These are phyloP conservation scores for Pyrrhosoma nymphula DNA, from an alignment of 2,888 invertebrate species.

Conservation along the genomic window DNA sequence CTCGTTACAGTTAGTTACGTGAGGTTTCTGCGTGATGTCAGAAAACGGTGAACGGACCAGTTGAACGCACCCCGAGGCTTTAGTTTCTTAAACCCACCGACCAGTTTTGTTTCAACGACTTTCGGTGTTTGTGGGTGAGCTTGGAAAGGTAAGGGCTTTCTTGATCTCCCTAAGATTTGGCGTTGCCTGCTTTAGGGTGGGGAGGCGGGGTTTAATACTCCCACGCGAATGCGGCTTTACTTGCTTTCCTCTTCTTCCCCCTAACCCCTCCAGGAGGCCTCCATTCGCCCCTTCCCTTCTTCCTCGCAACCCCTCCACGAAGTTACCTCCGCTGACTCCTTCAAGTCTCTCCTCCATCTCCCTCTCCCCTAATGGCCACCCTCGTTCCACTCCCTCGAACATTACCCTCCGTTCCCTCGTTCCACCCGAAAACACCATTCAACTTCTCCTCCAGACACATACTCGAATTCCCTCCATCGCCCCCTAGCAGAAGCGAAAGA, in stretches of 20 bases:
- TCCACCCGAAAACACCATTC: background rate
- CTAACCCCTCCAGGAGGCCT: background rate
- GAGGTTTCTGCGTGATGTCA: background rate
- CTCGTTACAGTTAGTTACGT: background rate
- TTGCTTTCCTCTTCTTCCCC: background rate
- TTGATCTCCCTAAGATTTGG: constrained; percentile 29
- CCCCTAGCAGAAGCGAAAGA: background rate
- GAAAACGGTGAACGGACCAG: background rate
- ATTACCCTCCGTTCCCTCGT: too few relatives aligned
- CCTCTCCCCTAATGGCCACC: background rate
- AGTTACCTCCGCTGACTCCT: background rate
- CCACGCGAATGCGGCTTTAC: background rate
- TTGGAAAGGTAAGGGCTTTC: background rate
- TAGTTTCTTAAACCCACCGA: background rate
- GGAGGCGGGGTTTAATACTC: background rate
- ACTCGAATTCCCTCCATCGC: background rate
- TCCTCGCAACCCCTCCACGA: background rate
- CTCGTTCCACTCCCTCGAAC: background rate
- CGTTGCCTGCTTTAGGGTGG: background rate
- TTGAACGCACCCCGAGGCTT: background rate
- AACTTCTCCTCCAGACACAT: background rate
- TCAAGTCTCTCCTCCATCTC: background rate
- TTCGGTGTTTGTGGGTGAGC: background rate
- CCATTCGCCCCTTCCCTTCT: too few relatives aligned
- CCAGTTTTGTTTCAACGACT: background rate